These are phyloP conservation scores for Mesoclemmys tuberculata DNA, from an alignment of 2,113 vertebrate genomes.

Conservation along the genomic window DNA sequence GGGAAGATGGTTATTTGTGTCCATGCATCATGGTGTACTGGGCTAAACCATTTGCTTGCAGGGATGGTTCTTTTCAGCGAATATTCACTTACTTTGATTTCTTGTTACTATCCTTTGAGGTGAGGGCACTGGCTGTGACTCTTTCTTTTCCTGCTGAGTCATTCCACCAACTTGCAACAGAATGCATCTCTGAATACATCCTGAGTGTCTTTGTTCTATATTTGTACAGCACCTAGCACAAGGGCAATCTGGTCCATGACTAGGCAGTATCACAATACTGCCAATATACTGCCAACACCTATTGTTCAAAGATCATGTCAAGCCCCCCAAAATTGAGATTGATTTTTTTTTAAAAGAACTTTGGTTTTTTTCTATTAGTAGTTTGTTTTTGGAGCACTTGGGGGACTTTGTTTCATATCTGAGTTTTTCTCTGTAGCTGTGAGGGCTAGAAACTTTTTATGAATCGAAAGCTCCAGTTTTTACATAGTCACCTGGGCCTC, in stretches of 20 bases:
- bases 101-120: background rate
- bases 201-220: background rate
- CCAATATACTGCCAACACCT: background rate
- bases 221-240: background rate
- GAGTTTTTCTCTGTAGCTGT: background rate
- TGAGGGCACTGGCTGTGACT: background rate
- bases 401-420: background rate
- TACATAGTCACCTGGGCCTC: constrained; percentile 26
- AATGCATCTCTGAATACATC: background rate
- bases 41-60: background rate
- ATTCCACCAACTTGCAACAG: background rate
- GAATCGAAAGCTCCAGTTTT: background rate
- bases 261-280: background rate
- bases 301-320: background rate
- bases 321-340: background rate
- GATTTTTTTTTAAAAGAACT: background rate
- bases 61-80: background rate
- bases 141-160: background rate
- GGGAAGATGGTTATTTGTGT: background rate
- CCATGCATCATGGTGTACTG: background rate
- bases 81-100: rapidly evolving
- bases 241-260: background rate
- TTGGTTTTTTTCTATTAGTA: background rate
- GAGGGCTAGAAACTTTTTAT: background rate
- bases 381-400: background rate